Conservation (phyloP, 2,113 vertebrate genomes). For the Protomyctophum bolini region DNA sequence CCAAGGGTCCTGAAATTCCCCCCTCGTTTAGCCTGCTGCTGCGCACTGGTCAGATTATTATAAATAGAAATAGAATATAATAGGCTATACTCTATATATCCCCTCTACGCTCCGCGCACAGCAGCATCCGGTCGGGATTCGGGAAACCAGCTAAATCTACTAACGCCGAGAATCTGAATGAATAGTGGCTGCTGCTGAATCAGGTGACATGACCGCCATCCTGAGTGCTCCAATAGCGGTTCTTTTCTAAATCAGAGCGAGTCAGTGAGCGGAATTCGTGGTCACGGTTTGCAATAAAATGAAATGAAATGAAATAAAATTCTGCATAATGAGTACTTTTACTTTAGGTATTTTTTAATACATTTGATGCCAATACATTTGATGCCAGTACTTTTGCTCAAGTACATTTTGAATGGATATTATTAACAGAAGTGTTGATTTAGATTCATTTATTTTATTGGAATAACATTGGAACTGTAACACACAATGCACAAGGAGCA, state of each 20-base stretch:
- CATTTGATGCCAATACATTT: too few species aligned
- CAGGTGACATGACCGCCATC: slow-evolving; percentile 70
- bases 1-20: slow-evolving; percentile 66
- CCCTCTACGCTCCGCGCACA: slow-evolving; percentile 16
- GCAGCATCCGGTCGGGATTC: slow-evolving; percentile 74
- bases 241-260: slow-evolving; percentile 27
- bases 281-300: too few species aligned
- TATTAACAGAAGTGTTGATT: too few species aligned
- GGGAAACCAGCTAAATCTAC: slow-evolving; percentile 44
- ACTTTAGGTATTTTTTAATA: too few species aligned
- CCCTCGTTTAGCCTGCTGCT: slow-evolving; percentile 32
- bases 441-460: too few species aligned
- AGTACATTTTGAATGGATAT: too few species aligned
- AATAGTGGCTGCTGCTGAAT: slow-evolving; percentile 63
- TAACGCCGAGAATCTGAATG: slow-evolving; percentile 32
- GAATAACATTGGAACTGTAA: too few species aligned
- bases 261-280: too few species aligned
- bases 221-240: slow-evolving; percentile 68
- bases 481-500: too few species aligned
- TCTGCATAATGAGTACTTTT: too few species aligned
- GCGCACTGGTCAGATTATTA: slow-evolving; percentile 47
- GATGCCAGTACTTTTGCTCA: too few species aligned
- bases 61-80: slow-evolving; percentile 8
- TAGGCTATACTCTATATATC: slow-evolving; percentile 5
- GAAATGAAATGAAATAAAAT: too few species aligned